phyloP scores from a whole-genome alignment of 2,113 vertebrate genomes.

The Brachyistius frenatus region DNA sequence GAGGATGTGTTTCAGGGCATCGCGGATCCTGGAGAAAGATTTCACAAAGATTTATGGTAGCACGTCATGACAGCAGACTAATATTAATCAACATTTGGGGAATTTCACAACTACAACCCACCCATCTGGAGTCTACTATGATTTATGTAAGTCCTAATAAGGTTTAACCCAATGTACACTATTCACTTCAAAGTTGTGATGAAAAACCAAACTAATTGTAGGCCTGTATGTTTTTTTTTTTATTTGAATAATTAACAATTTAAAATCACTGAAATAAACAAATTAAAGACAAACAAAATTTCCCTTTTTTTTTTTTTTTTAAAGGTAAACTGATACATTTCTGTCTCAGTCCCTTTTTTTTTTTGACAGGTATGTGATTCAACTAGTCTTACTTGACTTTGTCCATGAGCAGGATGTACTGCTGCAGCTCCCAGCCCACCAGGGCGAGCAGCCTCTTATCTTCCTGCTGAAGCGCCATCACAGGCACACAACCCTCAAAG shows the following conservation, averaged over 20 bases:
- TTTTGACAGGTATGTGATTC: background rate
- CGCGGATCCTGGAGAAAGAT: conserved; percentile 88
- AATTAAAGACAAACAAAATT: background rate
- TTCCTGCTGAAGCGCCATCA: conserved; percentile 88
- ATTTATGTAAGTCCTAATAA: background rate
- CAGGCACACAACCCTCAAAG: conserved; percentile 90
- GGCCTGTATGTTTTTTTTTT: no score
- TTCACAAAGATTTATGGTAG: background rate
- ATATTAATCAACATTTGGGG: background rate
- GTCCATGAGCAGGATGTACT: conserved; percentile 93
- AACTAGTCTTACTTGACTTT: conserved; percentile 88
- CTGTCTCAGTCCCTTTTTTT: background rate
- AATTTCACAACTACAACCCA: no score
- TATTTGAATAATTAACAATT: background rate
- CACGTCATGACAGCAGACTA: background rate
- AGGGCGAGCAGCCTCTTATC: conserved; percentile 91
- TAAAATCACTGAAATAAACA: background rate
- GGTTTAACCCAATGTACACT: no score
- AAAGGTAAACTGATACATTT: background rate
- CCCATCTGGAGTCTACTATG: background rate
- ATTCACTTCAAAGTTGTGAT: no score
- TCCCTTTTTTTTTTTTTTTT: no score
- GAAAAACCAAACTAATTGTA: no score
- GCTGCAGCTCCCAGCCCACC: conserved; percentile 89
- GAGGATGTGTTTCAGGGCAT: conserved; percentile 92